These are phyloP conservation scores for Nemotelus nigrinus DNA, from an alignment of 2,888 invertebrate genomes.

Conservation along the genomic window DNA sequence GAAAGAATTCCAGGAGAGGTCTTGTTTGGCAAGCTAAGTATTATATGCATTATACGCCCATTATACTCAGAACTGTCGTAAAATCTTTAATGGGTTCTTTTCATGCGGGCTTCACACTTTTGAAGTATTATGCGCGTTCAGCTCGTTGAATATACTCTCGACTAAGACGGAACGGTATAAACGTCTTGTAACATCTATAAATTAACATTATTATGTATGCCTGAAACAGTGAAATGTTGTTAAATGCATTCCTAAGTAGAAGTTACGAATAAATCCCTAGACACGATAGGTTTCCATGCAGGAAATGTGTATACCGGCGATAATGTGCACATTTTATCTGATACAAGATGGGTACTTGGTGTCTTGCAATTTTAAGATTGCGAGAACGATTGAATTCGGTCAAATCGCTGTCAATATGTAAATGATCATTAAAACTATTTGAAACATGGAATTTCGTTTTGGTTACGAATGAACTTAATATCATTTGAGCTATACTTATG, in stretches of 20 bases:
- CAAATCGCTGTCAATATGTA: no score
- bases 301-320: no score
- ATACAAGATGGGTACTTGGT: no score
- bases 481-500: no score
- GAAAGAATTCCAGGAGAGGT: conserved; percentile 35
- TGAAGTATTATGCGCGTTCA: conserved; percentile 32
- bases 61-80: conserved; percentile 45
- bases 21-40: conserved; percentile 45
- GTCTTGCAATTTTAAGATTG: no score
- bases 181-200: conserved; percentile 47
- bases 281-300: no score
- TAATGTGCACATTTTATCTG: no score
- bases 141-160: conserved; percentile 20
- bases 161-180: conserved; percentile 45
- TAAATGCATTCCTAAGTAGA: conserved; percentile 3
- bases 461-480: no score
- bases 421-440: no score
- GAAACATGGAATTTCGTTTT: no score
- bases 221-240: conserved; percentile 24
- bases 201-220: conserved; percentile 49
- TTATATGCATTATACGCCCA: conserved; percentile 45
- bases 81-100: conserved; percentile 46
- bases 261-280: not conserved
- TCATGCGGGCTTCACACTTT: conserved; percentile 50
- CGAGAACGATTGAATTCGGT: no score